Percentiles rank a stretch among this genome's conserved stretches.
phyloP scores from a whole-genome alignment of 2,113 vertebrate genomes.

The Percina caprodes region DNA sequence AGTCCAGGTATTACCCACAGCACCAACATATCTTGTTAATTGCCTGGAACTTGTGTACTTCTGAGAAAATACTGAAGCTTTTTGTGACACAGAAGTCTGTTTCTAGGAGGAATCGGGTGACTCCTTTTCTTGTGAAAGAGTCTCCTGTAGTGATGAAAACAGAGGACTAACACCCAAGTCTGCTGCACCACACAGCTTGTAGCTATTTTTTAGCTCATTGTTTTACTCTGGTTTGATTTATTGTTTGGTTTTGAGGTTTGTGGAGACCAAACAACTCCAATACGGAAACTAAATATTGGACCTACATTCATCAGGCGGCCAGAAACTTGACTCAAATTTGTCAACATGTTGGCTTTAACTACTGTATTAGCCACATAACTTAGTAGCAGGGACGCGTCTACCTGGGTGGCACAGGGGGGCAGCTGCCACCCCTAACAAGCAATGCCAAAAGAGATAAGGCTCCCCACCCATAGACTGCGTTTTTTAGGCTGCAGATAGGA shows the following conservation, averaged over 20 bases:
- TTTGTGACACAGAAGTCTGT: constrained; percentile 26
- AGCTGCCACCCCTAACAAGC: too few relatives aligned
- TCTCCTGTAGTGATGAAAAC: constrained; percentile 27
- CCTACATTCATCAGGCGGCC: not conserved
- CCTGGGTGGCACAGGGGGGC: too few relatives aligned
- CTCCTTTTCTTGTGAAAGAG: constrained; percentile 27
- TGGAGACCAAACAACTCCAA: not conserved
- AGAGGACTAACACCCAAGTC: not conserved
- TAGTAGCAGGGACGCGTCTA: not conserved
- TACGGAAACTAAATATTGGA: not conserved
- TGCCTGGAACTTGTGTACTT: constrained; percentile 29
- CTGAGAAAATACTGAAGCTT: constrained; percentile 12
- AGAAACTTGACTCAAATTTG: not conserved
- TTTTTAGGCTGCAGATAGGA: too few relatives aligned
- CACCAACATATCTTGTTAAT: constrained; percentile 32
- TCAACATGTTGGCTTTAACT: not conserved
- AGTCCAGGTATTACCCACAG: constrained; percentile 18
- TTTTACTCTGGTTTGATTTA: constrained; percentile 21
- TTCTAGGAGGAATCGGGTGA: constrained; percentile 18
- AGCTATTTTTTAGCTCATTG: constrained; percentile 6
- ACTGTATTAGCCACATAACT: not conserved
- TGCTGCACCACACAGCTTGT: not conserved
- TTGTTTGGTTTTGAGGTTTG: not conserved
- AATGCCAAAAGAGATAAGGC: too few relatives aligned
- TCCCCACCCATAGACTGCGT: too few relatives aligned